These are phyloP conservation scores for Nudaria mundana DNA, from an alignment of 2,888 invertebrate species.

Conservation along the genomic window DNA sequence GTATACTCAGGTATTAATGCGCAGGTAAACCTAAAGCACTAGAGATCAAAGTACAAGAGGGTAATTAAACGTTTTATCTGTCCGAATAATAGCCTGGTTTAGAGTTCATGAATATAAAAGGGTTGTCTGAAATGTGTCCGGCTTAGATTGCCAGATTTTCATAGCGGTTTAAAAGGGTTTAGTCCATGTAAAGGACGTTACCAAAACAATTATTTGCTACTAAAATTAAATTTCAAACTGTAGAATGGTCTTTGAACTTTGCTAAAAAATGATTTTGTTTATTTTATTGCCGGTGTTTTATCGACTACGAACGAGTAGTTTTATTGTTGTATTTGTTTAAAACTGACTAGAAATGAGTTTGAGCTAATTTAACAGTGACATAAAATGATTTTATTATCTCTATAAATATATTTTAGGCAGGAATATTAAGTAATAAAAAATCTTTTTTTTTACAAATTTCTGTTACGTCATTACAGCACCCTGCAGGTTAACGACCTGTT, in stretches of 20 bases:
- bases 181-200: constrained; percentile 13
- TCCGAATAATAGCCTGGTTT: constrained; percentile 27
- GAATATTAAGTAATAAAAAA: not conserved
- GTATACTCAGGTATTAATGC: constrained; percentile 39
- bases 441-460: too few species aligned
- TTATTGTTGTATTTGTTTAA: constrained; percentile 12
- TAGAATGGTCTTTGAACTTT: constrained; percentile 9
- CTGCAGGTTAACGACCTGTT: constrained; percentile 35
- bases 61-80: constrained; percentile 63
- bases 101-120: constrained; percentile 57
- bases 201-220: constrained; percentile 6
- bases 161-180: constrained; percentile 15
- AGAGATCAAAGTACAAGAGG: too few species aligned
- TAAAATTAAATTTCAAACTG: constrained; percentile 9
- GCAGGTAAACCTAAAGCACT: constrained; percentile 59
- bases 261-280: not conserved
- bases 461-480: constrained; percentile 31
- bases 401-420: constrained; percentile 1
- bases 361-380: constrained; percentile 17
- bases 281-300: constrained; percentile 12
- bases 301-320: constrained; percentile 10
- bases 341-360: constrained; percentile 7
- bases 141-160: constrained; percentile 21
- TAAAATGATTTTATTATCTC: constrained; percentile 11
- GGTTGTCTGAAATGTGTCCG: constrained; percentile 13